Evolutionary conservation across 2,113 vertebrate genomes (phyloP).

Genomic region (Callithrix jacchus): DNA sequence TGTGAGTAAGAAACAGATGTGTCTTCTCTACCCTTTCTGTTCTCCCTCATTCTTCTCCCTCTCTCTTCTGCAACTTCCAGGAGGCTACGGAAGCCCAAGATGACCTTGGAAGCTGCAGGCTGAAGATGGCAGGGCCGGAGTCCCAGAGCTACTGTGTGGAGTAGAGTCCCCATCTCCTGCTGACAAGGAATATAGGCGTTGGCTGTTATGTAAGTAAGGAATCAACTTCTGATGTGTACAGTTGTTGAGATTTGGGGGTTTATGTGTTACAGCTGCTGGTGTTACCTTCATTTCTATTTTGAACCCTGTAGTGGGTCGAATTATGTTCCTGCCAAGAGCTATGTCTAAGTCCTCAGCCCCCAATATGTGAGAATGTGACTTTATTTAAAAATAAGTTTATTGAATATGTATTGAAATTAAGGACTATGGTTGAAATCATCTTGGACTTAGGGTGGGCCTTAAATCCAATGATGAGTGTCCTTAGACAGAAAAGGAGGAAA

Average conservation of each 20-base stretch:
- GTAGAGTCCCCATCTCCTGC: neutral
- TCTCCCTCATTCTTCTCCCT: neutral
- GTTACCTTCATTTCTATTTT: neutral
- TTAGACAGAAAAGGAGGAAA: neutral
- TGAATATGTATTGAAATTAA: neutral
- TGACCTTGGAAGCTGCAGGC: neutral
- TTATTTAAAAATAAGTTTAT: neutral
- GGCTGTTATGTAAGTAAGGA: neutral
- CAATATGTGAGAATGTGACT: neutral
- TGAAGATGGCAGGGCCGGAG: neutral
- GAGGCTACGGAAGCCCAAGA: too few species aligned
- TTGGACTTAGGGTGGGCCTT: too few species aligned
- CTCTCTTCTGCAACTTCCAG: neutral
- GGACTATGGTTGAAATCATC: neutral
- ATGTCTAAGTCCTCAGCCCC: neutral
- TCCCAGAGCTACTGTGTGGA: neutral
- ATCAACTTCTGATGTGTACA: neutral
- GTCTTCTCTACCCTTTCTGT: neutral
- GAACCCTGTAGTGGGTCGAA: neutral
- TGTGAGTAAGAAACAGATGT: neutral
- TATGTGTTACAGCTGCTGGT: accelerated
- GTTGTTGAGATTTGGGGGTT: neutral
- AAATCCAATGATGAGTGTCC: neutral
- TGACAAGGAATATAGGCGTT: neutral
- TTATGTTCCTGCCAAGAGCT: neutral